Evolutionary conservation across 2,888 invertebrate genomes (phyloP).

Genomic region (Hypomecis atomaria): DNA sequence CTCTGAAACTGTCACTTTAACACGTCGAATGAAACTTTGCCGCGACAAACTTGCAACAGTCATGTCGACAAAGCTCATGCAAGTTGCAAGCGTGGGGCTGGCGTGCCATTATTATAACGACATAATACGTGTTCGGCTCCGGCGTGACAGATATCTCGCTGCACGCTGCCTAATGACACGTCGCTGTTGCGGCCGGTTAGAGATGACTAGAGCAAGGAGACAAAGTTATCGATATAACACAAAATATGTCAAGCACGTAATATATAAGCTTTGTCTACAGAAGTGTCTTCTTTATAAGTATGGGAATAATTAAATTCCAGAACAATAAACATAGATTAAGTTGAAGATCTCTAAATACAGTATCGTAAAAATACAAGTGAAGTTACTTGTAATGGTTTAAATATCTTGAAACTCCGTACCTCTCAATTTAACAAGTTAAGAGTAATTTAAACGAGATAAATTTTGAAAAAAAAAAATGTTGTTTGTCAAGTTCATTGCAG

Average conservation of each 20-base stretch:
- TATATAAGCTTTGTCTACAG: too few relatives aligned
- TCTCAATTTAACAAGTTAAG: conserved; percentile 6
- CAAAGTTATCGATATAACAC: conserved; percentile 7
- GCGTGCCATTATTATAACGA: conserved; percentile 47
- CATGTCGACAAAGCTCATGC: conserved; percentile 30
- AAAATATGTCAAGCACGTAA: too few relatives aligned
- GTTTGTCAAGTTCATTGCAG: conserved; percentile 36
- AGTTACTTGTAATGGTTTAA: too few relatives aligned
- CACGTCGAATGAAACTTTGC: conserved; percentile 7
- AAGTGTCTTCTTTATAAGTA: too few relatives aligned
- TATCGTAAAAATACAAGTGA: too few relatives aligned
- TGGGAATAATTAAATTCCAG: too few relatives aligned
- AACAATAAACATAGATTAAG: too few relatives aligned
- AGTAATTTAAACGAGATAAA: conserved; percentile 3
- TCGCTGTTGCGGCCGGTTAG: conserved; percentile 55
- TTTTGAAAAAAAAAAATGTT: too few relatives aligned
- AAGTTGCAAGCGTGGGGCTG: conserved; percentile 38
- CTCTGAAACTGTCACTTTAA: background rate
- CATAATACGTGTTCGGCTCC: conserved; percentile 54
- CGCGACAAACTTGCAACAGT: conserved; percentile 6
- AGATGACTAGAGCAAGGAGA: conserved; percentile 27
- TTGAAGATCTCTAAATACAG: too few relatives aligned
- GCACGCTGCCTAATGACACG: conserved; percentile 66
- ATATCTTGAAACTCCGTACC: too few relatives aligned
- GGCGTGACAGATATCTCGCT: conserved; percentile 55